Evolutionary conservation across 2,888 invertebrate genomes (phyloP), one percentile per base, ranked within the genome.

Genomic region (Macaria liturata): DNA sequence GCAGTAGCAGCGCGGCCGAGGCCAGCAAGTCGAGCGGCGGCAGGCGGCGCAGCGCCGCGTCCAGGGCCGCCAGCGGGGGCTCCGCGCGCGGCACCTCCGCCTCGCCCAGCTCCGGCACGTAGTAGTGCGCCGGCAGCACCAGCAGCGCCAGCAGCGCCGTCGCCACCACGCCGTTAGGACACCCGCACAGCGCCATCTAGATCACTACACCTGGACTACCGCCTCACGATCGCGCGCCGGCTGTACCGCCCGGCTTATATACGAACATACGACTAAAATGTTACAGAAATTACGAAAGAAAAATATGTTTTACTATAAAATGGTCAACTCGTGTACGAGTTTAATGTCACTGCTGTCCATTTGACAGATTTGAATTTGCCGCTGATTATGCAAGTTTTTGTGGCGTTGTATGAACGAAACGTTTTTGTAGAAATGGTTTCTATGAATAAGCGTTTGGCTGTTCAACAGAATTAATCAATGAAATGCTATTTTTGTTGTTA

Each of bases 81-180:
- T 30, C 49, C 34, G 62, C 48, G 30, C 65, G 60, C 37, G 67
- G 57, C 4, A 72, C 61, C 32, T 71, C 73, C 45, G 75, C 74
- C 9, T 55, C 52, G 3, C 64, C 64, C n/a, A 78, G 61, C 43
- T 85, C 81, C 5, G 84, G 87, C 61, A 84, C 73, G 59, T 76
- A 84, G 65, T 87, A 88, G 61, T 84, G 84, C 58, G 76, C 79
- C 43, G 91, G 74, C 51, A 59, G 83, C 61, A 89, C 62, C 65
- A 86, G 69, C 57, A 89, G 66, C 40, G 83, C 75, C 64, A 82
- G 66, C 65, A 81, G 64, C 58, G 82, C 81, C 51, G 83, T 78
- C 66, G 77, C 75, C 71, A 79, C 71, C 65, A 85, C 64, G 64
- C 87, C 81, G 69, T 75, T 79, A 43, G 78, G 71, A 68, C 84